Percentiles rank a stretch among this genome's conserved stretches.
Evolutionary conservation across 2,797 vertebrate species (phyloP).

Genomic region (Poecilia wingei): DNA sequence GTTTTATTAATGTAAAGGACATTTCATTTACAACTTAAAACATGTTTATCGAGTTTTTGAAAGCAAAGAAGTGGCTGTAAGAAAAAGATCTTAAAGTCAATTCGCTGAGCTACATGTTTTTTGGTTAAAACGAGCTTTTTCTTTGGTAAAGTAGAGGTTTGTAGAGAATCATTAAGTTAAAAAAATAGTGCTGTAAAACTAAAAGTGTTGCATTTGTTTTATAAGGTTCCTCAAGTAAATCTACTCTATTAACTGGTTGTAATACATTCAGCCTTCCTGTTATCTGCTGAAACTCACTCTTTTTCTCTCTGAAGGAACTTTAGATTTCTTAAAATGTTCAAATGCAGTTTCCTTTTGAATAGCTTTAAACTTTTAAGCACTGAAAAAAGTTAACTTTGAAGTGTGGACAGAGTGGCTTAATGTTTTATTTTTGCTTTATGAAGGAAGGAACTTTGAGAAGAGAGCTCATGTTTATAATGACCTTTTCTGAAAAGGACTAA

Average conservation of each 20-base stretch:
- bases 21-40: too few relatives aligned
- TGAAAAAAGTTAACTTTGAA: neutral
- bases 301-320: neutral
- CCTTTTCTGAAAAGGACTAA: neutral
- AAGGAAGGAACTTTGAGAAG: neutral
- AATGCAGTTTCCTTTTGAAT: too few relatives aligned
- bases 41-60: too few relatives aligned
- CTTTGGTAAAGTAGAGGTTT: neutral
- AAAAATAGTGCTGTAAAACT: neutral
- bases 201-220: neutral
- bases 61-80: too few relatives aligned
- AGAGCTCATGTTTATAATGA: neutral
- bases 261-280: neutral
- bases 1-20: neutral
- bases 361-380: too few relatives aligned
- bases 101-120: neutral
- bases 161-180: neutral
- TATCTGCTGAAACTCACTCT: neutral
- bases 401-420: neutral
- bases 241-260: neutral
- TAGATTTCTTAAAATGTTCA: neutral
- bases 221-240: neutral
- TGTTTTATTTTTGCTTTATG: neutral
- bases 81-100: too few relatives aligned
- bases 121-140: neutral